phyloP scores from a whole-genome alignment of 2,888 invertebrate genomes.

The Netelia inedita region DNA sequence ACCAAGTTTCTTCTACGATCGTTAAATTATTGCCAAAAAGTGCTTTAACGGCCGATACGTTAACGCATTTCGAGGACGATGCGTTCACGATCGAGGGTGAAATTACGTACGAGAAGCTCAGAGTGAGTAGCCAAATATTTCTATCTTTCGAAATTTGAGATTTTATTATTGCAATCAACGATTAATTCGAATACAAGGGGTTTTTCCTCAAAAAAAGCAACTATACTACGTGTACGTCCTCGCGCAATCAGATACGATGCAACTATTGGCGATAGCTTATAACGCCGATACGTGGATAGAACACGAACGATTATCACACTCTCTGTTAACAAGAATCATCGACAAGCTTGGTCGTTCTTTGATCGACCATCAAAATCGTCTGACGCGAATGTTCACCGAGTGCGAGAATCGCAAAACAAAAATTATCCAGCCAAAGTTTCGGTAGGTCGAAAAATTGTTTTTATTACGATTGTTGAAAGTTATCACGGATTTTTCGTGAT shows the following conservation, averaged over 20 bases:
- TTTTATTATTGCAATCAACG: slow-evolving; percentile 1
- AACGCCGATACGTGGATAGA: slow-evolving; percentile 68
- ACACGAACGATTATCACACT: slow-evolving; percentile 69
- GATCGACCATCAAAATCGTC: slow-evolving; percentile 67
- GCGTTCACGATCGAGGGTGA: slow-evolving; percentile 74
- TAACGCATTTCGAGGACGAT: slow-evolving; percentile 73
- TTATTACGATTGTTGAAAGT: not conserved
- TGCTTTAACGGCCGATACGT: slow-evolving; percentile 59
- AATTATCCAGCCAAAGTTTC: slow-evolving; percentile 72
- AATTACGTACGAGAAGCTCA: slow-evolving; percentile 77
- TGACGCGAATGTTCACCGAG: slow-evolving; percentile 72
- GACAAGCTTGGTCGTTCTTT: slow-evolving; percentile 70
- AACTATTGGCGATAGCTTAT: slow-evolving; percentile 78
- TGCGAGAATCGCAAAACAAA: slow-evolving; percentile 74
- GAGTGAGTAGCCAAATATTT: slow-evolving; percentile 70
- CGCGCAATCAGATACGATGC: slow-evolving; percentile 81
- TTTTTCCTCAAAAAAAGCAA: slow-evolving; percentile 71
- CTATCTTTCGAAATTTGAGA: not conserved
- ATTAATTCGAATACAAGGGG: slow-evolving; percentile 42
- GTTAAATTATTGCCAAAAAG: slow-evolving; percentile 72
- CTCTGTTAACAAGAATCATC: slow-evolving; percentile 72
- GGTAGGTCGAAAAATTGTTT: slow-evolving; percentile 64
- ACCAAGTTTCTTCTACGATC: slow-evolving; percentile 74
- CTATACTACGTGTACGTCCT: slow-evolving; percentile 80
- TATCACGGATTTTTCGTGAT: slow-evolving; percentile 20